These are phyloP conservation scores for Xerus inauris DNA, from an alignment of 2,113 vertebrate species.

Conservation along the genomic window DNA sequence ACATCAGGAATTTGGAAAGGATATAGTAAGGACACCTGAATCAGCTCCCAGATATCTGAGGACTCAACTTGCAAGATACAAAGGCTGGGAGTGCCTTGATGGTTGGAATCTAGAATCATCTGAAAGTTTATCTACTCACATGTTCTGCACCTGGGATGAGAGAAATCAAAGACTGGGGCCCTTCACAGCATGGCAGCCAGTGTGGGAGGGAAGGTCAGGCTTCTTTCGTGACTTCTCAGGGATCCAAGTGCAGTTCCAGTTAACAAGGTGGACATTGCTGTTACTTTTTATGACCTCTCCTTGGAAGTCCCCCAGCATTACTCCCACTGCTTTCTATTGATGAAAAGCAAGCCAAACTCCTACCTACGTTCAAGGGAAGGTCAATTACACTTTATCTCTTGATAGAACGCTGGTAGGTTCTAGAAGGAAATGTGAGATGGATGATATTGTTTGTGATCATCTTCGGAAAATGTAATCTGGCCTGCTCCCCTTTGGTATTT, in stretches of 20 bases:
- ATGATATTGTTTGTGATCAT: neutral
- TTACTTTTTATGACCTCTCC: neutral
- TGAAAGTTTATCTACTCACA: neutral
- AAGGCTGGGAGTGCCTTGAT: neutral
- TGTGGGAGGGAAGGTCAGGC: rapidly evolving
- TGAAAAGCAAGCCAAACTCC: neutral
- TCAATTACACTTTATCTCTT: neutral
- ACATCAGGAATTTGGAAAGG: neutral
- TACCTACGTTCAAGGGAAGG: neutral
- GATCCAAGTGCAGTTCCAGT: neutral
- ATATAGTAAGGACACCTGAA: neutral
- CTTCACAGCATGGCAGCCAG: neutral
- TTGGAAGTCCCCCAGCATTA: neutral
- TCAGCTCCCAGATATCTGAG: neutral
- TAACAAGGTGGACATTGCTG: neutral
- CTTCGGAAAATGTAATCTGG: neutral
- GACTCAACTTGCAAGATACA: neutral
- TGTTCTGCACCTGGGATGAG: neutral
- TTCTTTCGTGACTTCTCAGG: neutral
- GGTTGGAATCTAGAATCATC: neutral
- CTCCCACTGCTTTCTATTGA: neutral
- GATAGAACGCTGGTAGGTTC: neutral
- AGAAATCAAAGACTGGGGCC: neutral
- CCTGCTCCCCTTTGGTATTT: neutral
- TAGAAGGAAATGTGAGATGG: neutral